Base-by-base conservation (phyloP, 2,113 vertebrate genomes). In the Hystrix brachyura region DNA sequence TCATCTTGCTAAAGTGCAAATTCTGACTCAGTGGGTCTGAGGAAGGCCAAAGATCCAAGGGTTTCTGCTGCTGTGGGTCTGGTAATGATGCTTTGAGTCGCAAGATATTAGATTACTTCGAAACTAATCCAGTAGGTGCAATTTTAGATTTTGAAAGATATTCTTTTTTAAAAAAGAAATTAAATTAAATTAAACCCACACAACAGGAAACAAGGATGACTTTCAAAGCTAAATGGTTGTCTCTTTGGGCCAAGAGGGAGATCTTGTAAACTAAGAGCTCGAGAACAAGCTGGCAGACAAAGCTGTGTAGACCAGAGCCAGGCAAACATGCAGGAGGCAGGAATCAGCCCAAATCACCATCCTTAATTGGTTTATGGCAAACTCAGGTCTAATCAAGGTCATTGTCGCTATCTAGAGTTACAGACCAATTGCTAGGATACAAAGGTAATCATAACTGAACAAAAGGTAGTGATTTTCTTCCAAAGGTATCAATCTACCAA, bases 101-200 rank as follows among this genome's bases (percentile, higher is more conserved):
- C 14, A 71, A 87, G 69, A 25, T 80, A 93, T 74, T 62, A 88
- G 62, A 78, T 57, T 62, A 90, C 72, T 67, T 91, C 81, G 29
- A 71, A 76, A 83, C 34, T 38, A 25, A 60, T 18, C 72, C 18
- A 88, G 62, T 62, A 81, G 64, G 48, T 91, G 15, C 71, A 62
- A 59, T 88, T 95, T 91, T 96, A 82, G n/a, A 80, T 83, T 91
- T 89, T 62, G 87, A 88, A 91, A 82, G 78, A 93, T 32, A 82
- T 7, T 55, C 53, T 85, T 29, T 59, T 29, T 59, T 86, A 96
- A 85, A 80, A 74, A 55, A 53, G 15, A 76, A 65, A 90, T 80
- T 59, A 55, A 94, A 78, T 85, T 91, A 82, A 96, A 93, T 94
- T 88, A 95, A 87, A 60, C 23, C 32, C 69, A 80, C 65, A 92